A percentile compares a stretch with the other conserved stretches of the same genome.
These are phyloP conservation scores for Tenthredo livida DNA, from an alignment of 2,888 invertebrate genomes.

Conservation along the genomic window DNA sequence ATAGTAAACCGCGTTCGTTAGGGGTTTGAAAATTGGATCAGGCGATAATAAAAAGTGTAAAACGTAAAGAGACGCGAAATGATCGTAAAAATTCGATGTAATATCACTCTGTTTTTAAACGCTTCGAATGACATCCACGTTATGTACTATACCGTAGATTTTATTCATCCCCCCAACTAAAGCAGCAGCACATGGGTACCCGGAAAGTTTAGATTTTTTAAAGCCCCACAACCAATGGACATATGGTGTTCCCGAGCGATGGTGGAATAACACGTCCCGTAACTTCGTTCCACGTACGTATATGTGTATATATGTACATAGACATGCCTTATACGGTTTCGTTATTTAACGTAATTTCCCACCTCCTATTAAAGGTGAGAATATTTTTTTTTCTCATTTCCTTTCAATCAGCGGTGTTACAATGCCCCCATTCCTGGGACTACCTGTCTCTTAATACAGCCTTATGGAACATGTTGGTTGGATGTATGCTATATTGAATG, in stretches of 20 bases:
- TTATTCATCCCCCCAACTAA: not conserved
- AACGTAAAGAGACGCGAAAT: not conserved
- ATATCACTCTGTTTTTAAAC: not conserved
- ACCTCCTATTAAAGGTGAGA: too few species aligned
- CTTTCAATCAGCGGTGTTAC: not conserved
- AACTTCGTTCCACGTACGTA: not conserved
- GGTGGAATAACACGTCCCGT: not conserved
- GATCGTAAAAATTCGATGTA: conserved; percentile 14
- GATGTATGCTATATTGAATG: conserved; percentile 1
- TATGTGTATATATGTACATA: not conserved
- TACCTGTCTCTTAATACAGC: not conserved
- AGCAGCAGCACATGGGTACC: not conserved
- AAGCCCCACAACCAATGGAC: conserved; percentile 39
- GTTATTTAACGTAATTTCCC: not conserved
- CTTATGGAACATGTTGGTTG: not conserved
- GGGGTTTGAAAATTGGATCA: not conserved
- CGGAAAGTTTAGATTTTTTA: conserved; percentile 21
- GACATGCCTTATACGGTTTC: not conserved
- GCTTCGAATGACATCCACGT: not conserved
- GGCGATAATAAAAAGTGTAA: not conserved
- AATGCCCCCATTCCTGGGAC: not conserved
- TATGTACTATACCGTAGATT: not conserved
- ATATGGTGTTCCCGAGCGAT: conserved; percentile 42
- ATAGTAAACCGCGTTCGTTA: conserved; percentile 14
- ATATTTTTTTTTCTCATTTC: not conserved